Conservation (phyloP, 2,113 vertebrate genomes). For the Octodon degus region DNA sequence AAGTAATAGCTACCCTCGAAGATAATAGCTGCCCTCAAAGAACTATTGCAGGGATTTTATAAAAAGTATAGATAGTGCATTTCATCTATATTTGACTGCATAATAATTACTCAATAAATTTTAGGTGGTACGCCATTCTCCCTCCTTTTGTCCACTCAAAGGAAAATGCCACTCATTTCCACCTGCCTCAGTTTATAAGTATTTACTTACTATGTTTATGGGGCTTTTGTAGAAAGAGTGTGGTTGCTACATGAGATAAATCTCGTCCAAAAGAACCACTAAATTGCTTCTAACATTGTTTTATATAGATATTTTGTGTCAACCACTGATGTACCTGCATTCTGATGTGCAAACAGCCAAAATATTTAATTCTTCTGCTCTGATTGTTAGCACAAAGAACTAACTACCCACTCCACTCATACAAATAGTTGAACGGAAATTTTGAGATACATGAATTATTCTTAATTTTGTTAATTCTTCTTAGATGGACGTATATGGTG, state of each 20-base stretch:
- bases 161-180: background rate
- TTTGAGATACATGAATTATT: conserved; percentile 11
- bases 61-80: background rate
- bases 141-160: background rate
- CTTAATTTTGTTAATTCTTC: background rate
- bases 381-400: background rate
- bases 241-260: background rate
- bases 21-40: background rate
- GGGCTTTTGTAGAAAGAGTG: background rate
- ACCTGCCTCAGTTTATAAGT: background rate
- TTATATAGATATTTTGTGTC: background rate
- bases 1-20: background rate
- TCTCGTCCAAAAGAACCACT: background rate
- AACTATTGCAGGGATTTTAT: background rate
- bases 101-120: background rate
- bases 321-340: background rate
- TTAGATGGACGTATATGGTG: background rate
- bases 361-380: background rate
- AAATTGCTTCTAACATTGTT: background rate
- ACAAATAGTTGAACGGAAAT: background rate
- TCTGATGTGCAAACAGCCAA: background rate
- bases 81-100: background rate
- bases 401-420: background rate
- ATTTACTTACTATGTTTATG: background rate
- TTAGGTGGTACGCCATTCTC: background rate